Evolutionary conservation across 64 coral and sea anemone species (phyloP).

Genomic region (Catalaphyllia jardinei): DNA sequence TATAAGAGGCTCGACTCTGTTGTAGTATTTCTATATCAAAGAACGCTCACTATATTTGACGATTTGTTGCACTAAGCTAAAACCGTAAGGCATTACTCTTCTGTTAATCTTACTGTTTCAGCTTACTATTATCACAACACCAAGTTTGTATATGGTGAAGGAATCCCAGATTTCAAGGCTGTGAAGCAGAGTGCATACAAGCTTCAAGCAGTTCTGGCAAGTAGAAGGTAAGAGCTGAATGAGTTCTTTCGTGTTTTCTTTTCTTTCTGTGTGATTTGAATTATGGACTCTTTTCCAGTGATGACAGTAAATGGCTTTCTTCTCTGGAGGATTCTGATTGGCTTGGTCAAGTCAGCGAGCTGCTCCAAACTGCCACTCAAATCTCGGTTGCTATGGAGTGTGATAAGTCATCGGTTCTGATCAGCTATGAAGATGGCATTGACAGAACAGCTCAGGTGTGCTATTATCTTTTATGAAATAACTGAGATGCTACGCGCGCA

Average conservation of each 20-base stretch:
- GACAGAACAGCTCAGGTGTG: conserved; percentile 93
- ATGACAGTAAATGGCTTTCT: conserved; percentile 86
- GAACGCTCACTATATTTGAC: no score
- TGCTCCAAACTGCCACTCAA: conserved; percentile 84
- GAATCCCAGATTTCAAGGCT: conserved; percentile 79
- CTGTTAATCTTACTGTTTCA: conserved; percentile 32
- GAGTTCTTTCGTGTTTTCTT: background rate
- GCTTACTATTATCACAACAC: conserved; percentile 95
- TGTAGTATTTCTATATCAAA: no score
- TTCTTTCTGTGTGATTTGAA: background rate
- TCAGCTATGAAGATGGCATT: conserved; percentile 95
- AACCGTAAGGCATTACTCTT: background rate
- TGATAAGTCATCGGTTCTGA: conserved; percentile 89
- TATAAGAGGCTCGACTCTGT: no score
- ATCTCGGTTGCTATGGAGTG: conserved; percentile 85
- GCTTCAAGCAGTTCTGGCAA: conserved; percentile 77
- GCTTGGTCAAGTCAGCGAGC: conserved; percentile 84
- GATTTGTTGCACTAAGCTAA: background rate
- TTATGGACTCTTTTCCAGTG: conserved; percentile 37
- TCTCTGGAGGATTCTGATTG: conserved; percentile 87
- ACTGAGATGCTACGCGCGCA: no score
- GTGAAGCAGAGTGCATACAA: conserved; percentile 87
- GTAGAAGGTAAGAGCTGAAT: conserved; percentile 55
- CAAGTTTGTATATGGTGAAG: conserved; percentile 85
- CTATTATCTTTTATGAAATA: background rate